Conservation (phyloP, 2,888 invertebrate species). For the Phania funesta region DNA sequence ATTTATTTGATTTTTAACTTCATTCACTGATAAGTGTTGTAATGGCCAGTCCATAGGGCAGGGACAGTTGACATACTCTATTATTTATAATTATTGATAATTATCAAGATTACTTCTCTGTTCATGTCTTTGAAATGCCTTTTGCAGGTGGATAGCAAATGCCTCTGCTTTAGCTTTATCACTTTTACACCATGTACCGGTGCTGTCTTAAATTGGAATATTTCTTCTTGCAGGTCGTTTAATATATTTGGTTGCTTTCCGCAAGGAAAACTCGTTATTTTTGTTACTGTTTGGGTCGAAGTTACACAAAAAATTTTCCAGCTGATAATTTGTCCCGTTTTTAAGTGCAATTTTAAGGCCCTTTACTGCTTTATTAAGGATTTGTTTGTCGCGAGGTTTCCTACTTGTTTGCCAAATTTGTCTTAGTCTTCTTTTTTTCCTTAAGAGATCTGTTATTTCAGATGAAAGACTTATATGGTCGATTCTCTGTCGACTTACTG, state of each 20-base stretch:
- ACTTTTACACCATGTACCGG: too few relatives aligned
- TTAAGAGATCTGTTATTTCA: neutral
- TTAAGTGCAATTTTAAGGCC: neutral
- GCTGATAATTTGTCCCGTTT: neutral
- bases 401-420: neutral
- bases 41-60: too few relatives aligned
- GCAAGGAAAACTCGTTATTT: neutral
- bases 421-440: neutral
- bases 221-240: neutral
- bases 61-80: too few relatives aligned
- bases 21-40: neutral
- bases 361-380: neutral
- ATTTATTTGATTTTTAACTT: too few relatives aligned
- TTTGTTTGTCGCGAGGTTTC: neutral
- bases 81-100: too few relatives aligned
- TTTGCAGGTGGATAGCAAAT: too few relatives aligned
- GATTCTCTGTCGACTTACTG: neutral
- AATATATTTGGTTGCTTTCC: neutral
- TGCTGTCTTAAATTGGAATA: neutral
- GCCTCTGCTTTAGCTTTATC: too few relatives aligned
- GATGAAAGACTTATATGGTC: neutral
- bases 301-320: neutral
- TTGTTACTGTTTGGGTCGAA: neutral
- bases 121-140: too few relatives aligned
- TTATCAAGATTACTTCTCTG: too few relatives aligned